Evolutionary conservation across 2,888 invertebrate genomes (phyloP).

Genomic region (Drosophila longiperda): DNA sequence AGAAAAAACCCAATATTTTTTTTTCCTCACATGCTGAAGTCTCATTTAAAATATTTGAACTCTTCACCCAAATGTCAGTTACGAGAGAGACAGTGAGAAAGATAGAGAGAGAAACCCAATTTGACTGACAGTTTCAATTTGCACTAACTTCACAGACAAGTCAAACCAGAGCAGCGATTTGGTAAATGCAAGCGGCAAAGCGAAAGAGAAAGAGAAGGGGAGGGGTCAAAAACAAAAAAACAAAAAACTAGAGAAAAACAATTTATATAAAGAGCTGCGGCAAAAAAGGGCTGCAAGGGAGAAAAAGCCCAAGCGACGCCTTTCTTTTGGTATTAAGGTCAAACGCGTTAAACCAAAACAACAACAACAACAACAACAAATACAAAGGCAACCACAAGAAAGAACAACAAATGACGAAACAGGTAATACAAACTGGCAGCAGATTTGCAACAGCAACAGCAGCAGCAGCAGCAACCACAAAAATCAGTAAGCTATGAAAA

Average conservation of each 20-base stretch:
- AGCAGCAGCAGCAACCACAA: conserved; percentile 66
- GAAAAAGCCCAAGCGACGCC: conserved; percentile 66
- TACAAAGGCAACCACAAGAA: conserved; percentile 28
- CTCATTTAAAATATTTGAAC: neutral
- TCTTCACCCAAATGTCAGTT: neutral
- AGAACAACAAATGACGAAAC: conserved; percentile 39
- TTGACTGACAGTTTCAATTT: conserved; percentile 73
- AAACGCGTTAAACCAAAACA: conserved; percentile 77
- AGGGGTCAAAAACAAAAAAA: neutral
- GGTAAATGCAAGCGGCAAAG: neutral
- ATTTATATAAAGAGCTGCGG: conserved; percentile 38
- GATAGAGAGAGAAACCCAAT: neutral
- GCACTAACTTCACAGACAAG: conserved; percentile 47
- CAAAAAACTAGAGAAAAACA: conserved; percentile 23
- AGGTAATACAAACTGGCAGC: conserved; percentile 62
- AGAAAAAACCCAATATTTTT: neutral
- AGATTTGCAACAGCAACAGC: conserved; percentile 68
- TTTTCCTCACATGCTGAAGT: neutral
- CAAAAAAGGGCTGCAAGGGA: conserved; percentile 12
- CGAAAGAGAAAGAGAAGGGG: neutral
- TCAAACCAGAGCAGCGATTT: conserved; percentile 12
- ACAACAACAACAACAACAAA: conserved; percentile 29
- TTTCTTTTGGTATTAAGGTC: conserved; percentile 78
- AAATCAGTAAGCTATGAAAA: conserved; percentile 56
- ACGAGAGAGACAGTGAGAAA: neutral